A percentile compares a stretch with the other conserved stretches of the same genome.
phyloP scores from a whole-genome alignment of 2,888 invertebrate species.

The Tuta absoluta region DNA sequence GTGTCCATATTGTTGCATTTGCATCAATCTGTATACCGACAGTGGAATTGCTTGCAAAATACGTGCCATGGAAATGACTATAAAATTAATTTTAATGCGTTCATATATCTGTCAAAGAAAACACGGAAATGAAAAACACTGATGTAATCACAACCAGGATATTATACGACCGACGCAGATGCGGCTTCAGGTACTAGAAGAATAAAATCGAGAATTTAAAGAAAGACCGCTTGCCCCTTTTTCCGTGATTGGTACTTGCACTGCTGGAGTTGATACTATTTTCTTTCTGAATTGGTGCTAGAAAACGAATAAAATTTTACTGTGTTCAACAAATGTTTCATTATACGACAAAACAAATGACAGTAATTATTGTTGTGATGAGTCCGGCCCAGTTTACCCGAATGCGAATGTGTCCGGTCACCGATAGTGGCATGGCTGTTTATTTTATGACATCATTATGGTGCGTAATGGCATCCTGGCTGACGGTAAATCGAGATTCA shows the following conservation, averaged over 20 bases:
- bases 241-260: too few species aligned
- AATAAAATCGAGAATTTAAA: background rate
- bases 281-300: too few species aligned
- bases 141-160: constrained; percentile 34
- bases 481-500: constrained; percentile 26
- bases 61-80: constrained; percentile 8
- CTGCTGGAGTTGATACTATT: too few species aligned
- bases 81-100: constrained; percentile 20
- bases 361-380: constrained; percentile 1
- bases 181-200: background rate
- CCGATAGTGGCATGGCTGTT: constrained; percentile 35
- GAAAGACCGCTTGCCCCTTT: background rate
- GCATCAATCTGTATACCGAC: constrained; percentile 10
- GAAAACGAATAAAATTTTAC: too few species aligned
- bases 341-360: background rate
- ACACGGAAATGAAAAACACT: constrained; percentile 38
- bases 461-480: constrained; percentile 29
- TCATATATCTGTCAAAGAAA: constrained; percentile 30
- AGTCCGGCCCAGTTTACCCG: constrained; percentile 10
- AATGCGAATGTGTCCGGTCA: constrained; percentile 34
- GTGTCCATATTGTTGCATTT: constrained; percentile 19
- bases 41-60: constrained; percentile 13
- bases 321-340: background rate
- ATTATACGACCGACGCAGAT: constrained; percentile 25
- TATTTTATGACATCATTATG: constrained; percentile 34